Evolutionary conservation across 2,888 invertebrate genomes (phyloP), one percentile per base, ranked within the genome.

Genomic region (Caradrina clavipalpis): DNA sequence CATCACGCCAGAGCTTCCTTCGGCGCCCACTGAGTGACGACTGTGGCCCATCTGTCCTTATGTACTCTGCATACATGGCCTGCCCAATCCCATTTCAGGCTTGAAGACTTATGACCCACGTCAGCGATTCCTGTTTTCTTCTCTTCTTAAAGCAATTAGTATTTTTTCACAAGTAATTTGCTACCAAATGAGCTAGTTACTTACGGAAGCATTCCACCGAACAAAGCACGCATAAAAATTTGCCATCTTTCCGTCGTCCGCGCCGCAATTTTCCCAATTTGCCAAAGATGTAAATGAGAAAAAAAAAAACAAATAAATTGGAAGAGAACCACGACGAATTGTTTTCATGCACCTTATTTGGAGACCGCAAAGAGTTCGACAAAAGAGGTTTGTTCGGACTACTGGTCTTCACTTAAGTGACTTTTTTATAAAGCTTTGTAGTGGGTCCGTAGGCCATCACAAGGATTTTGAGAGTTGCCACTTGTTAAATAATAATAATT

Each of bases 381-480:
- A 90, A 91, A 92, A 88, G 89, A 87, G 85, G 82, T 76, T 73
- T 76, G 74, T 74, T 77, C 84, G 73, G 90, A 93, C 94, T 94
- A 94, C 95, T 93, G 94, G 94, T 93, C 92, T 95, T 94, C 88
- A 88, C 86, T 81, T 87, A 85, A 88, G 92, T 91, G 92, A 91
- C 92, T 83, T 83, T 82, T 83, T 79, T 45, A 39, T 61, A 60
- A 63, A 5, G n/a, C 61, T 71, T 79, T 74, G 71, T 70, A 90
- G 61, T 56, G 53, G 47, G 39, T 57, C 73, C 65, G 62, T 75
- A 54, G 59, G 70, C 67, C 35, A 73, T 73, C 59, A 66, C n/a
- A 69, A 70, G 45, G 31, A 75, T 63, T 78, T 67, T n/a, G 31
- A 45, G 55, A 67, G 73, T 75, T 80, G 68, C 83, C 82, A 82